Conservation (phyloP, 1,140 invertebrate species). For the Plutomurus gul region DNA sequence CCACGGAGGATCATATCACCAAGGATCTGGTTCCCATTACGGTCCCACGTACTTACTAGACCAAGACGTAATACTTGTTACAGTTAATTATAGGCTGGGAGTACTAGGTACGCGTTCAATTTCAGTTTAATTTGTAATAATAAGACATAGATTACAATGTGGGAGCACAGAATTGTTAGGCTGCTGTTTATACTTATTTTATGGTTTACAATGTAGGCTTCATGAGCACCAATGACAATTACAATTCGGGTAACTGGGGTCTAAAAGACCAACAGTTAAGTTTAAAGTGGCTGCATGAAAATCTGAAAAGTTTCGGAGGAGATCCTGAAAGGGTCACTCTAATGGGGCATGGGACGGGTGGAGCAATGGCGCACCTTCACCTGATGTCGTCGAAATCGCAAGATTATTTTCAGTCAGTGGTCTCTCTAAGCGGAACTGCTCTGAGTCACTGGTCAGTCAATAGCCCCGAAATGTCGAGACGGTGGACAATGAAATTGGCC, state of each 20-base stretch:
- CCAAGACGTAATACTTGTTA: constrained; percentile 30
- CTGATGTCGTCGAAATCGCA: background rate
- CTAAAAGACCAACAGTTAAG: constrained; percentile 31
- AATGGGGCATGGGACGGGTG: background rate
- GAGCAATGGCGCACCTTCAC: background rate
- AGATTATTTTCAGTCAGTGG: background rate
- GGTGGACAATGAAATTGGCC: constrained; percentile 32
- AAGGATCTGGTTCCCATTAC: background rate
- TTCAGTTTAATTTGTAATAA: background rate
- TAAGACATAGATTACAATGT: background rate
- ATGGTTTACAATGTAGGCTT: constrained; percentile 25
- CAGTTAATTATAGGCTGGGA: constrained; percentile 20
- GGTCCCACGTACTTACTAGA: constrained; percentile 30
- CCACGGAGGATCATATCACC: constrained; percentile 32
- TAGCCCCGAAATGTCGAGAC: background rate
- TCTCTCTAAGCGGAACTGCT: constrained; percentile 20
- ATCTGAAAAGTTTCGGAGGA: constrained; percentile 13
- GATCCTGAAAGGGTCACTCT: background rate
- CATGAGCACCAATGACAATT: background rate
- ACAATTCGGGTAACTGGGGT: constrained; percentile 20
- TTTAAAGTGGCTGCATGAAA: constrained; percentile 28
- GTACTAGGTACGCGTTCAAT: background rate
- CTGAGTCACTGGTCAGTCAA: constrained; percentile 43
- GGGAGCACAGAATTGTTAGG: no score
- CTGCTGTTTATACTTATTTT: no score